A percentile compares a stretch with the other conserved stretches of the same genome.
phyloP scores from a whole-genome alignment of 1,140 invertebrate genomes.

The Kradibia gibbosae region DNA sequence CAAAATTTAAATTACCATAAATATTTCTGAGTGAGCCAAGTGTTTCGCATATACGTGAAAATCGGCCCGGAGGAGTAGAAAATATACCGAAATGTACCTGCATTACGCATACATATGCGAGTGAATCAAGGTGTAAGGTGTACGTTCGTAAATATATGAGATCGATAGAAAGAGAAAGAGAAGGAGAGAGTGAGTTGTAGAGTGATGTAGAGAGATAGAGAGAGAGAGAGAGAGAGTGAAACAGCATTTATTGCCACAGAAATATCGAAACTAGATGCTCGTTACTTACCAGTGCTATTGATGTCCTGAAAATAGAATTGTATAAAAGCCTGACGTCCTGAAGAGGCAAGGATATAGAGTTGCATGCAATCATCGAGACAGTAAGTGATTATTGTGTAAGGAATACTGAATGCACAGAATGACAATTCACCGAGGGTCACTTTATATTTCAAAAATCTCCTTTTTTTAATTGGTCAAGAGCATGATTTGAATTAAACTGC shows the following conservation, averaged over 20 bases:
- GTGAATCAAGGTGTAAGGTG: constrained; percentile 12
- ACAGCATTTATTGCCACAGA: constrained; percentile 29
- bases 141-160: constrained; percentile 12
- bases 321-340: too few species aligned
- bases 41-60: background rate
- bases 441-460: too few species aligned
- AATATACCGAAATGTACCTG: background rate
- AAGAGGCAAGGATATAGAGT: too few species aligned
- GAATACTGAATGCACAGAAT: too few species aligned
- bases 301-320: too few species aligned
- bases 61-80: background rate
- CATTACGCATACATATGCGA: constrained; percentile 38
- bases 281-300: background rate
- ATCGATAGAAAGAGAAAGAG: background rate
- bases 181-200: background rate
- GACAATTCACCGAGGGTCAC: too few species aligned
- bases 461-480: too few species aligned
- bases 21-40: background rate
- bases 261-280: background rate
- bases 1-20: constrained; percentile 14
- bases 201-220: background rate
- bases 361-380: too few species aligned
- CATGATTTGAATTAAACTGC: too few species aligned
- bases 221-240: background rate
- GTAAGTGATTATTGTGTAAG: too few species aligned